Evolutionary conservation across 2,888 invertebrate genomes (phyloP), one percentile per base, ranked within the genome.

Genomic region (Ashinkailepas kermadecensis): DNA sequence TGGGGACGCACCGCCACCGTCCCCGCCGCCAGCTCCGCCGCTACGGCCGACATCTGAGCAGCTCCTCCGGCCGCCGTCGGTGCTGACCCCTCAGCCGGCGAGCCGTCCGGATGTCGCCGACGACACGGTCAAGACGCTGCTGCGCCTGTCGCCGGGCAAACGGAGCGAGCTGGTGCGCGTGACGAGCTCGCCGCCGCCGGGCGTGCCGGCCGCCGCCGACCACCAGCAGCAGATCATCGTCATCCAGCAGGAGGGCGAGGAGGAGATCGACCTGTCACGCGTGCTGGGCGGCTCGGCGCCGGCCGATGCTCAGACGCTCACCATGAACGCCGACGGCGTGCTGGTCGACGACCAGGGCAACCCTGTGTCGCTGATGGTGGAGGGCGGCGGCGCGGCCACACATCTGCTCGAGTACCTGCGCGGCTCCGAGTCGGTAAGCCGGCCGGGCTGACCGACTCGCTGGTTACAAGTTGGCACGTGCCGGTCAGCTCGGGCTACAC

Each of bases 121-220:
- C 21, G 54, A 9, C 8, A 1, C 74, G 18, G 74, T 10, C 21
- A 74, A 74, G 74, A 74, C 74, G 18, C 74, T 74, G 74, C 39
- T 74, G 54, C 74, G 81, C 82, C 81, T 81, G 23, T 80, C 62
- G 78, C 23, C 64, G 82, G 80, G 83, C 87, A 88, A 87, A 88
- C 87, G 88, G 88, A 87, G 88, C 89, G 89, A 88, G 87, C 88
- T 88, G 87, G 88, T 88, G 89, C 89, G 89, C 88, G 89, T 87
- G 88, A 87, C 83, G 65, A 80, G 59, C 70, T 81, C 74, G 54
- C 81, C 81, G 81, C 78, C 82, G 85, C 82, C 86, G 84, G 86
- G 85, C 87, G 87, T 82, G 83, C 85, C 84, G 84, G 84, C 84
- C 85, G 80, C 56, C 80, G 54, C 78, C 80, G 79, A 81, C 80